These are phyloP conservation scores for Siderastrea siderea DNA, from an alignment of 92 coral and sea anemone species.

Conservation along the genomic window DNA sequence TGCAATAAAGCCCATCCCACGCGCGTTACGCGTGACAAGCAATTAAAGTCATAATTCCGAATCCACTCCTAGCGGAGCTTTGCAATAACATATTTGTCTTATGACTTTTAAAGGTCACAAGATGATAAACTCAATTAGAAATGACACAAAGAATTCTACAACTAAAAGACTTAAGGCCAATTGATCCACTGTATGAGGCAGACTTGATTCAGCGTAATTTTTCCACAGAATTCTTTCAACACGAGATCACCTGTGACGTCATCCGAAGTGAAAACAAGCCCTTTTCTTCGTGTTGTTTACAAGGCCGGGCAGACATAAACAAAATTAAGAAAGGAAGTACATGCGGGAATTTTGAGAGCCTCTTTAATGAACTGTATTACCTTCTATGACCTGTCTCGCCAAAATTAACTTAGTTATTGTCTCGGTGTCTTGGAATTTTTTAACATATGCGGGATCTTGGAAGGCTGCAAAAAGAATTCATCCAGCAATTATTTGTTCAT, in stretches of 20 bases:
- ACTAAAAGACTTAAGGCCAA: background rate
- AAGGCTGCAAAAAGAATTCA: too few relatives aligned
- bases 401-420: background rate
- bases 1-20: background rate
- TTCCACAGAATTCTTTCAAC: background rate
- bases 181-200: background rate
- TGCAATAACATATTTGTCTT: slow-evolving; percentile 29
- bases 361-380: background rate
- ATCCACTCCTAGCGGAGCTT: background rate
- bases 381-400: slow-evolving; percentile 4
- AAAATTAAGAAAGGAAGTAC: slow-evolving; percentile 13
- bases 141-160: background rate
- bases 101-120: slow-evolving; percentile 42
- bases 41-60: slow-evolving; percentile 23
- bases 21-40: slow-evolving; percentile 42
- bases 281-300: background rate
- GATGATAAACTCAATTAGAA: slow-evolving; percentile 1
- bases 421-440: background rate
- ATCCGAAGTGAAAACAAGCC: background rate
- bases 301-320: background rate
- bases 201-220: background rate
- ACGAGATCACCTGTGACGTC: background rate
- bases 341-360: background rate
- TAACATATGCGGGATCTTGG: too few relatives aligned
- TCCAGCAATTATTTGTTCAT: too few relatives aligned